These are phyloP conservation scores for Asbolus verrucosus DNA, from an alignment of 1,140 invertebrate species.

Conservation along the genomic window DNA sequence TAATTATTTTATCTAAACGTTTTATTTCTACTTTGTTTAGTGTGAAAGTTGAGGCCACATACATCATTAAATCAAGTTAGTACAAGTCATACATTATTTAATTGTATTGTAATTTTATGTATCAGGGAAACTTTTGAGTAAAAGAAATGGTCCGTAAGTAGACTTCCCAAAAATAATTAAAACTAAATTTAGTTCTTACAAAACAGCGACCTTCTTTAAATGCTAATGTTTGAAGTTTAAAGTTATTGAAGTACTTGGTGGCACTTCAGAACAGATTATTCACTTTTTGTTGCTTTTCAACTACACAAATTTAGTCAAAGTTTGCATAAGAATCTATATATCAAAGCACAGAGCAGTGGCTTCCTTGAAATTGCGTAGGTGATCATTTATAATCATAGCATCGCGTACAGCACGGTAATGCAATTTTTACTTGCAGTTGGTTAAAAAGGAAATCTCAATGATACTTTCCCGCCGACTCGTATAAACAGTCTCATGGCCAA, in stretches of 20 bases:
- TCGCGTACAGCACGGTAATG: background rate
- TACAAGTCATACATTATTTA: no score
- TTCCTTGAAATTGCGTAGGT: background rate
- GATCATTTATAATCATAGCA: background rate
- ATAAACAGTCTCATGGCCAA: slow-evolving; percentile 46
- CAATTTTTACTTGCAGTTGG: slow-evolving; percentile 35
- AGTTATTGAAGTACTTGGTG: slow-evolving; percentile 6
- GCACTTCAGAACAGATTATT: slow-evolving; percentile 12
- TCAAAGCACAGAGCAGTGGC: no score
- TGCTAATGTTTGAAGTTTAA: slow-evolving; percentile 20
- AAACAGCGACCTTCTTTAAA: background rate
- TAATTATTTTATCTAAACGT: no score
- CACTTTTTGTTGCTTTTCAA: background rate
- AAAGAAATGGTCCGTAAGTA: no score
- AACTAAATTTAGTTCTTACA: slow-evolving; percentile 23
- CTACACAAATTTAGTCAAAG: no score
- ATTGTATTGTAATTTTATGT: no score
- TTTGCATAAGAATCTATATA: no score
- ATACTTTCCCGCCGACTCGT: slow-evolving; percentile 39
- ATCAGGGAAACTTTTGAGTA: no score
- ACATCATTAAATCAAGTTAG: no score
- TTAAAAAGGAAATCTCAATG: slow-evolving; percentile 45
- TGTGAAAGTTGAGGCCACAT: no score
- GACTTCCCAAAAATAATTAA: background rate
- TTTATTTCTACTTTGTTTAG: no score